Conservation (phyloP, 2,888 invertebrate genomes). For the Cerastoderma edule region DNA sequence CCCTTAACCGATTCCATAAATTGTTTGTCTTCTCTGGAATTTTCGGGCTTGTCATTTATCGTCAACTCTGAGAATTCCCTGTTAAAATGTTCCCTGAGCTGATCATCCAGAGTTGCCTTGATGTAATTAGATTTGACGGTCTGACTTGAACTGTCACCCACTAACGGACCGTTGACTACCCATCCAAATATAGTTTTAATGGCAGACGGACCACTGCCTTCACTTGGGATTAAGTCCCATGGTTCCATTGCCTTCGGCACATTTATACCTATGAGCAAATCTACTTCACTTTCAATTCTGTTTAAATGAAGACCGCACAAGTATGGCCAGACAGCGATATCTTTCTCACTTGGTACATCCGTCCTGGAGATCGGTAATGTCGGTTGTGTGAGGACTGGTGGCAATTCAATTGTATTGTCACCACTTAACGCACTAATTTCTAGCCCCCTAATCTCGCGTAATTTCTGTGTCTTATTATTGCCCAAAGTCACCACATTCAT, state of each 20-base stretch:
- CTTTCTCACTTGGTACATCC: conserved; percentile 14
- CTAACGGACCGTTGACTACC: conserved; percentile 45
- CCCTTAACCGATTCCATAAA: conserved; percentile 16
- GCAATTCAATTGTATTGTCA: conserved; percentile 21
- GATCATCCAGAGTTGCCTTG: no score
- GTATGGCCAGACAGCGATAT: conserved; percentile 32
- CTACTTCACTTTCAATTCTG: conserved; percentile 44
- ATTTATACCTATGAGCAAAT: conserved; percentile 46
- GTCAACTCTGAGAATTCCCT: conserved; percentile 12
- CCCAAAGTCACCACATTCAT: conserved; percentile 30
- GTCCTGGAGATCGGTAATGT: conserved; percentile 27
- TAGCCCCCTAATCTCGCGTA: conserved; percentile 14
- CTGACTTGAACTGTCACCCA: not conserved
- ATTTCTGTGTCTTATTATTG: conserved; percentile 1
- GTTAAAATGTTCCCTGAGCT: conserved; percentile 29
- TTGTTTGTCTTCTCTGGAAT: no score
- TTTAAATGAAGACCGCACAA: conserved; percentile 27
- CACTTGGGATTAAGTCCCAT: conserved; percentile 49
- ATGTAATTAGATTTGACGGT: no score
- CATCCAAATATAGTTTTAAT: conserved; percentile 48
- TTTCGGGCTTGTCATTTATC: conserved; percentile 15
- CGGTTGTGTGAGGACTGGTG: conserved; percentile 23
- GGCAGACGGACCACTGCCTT: conserved; percentile 37
- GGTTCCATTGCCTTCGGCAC: conserved; percentile 57
- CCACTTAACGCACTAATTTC: conserved; percentile 35